Evolutionary conservation across 2,113 vertebrate genomes (phyloP).

Genomic region (Heterocephalus glaber): DNA sequence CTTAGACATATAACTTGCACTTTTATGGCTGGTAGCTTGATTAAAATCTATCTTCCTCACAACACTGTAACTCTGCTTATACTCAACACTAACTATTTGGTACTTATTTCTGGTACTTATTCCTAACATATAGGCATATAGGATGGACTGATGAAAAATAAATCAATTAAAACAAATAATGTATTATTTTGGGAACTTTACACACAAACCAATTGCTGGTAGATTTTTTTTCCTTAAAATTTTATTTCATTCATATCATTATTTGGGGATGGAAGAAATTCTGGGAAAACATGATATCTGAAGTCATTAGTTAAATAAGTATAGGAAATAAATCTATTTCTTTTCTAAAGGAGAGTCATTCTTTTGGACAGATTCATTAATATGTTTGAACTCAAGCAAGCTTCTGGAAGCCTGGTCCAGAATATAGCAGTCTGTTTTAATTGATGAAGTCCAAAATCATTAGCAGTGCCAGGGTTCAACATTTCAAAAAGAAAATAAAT

Average conservation of each 20-base stretch:
- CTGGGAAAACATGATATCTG: not conserved
- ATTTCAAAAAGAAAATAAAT: conserved; percentile 55
- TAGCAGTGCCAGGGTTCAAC: conserved; percentile 10
- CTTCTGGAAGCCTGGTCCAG: not conserved
- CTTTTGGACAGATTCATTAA: conserved; percentile 1
- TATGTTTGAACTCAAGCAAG: not conserved
- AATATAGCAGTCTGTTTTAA: not conserved
- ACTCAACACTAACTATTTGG: not conserved
- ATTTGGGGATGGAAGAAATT: conserved; percentile 25
- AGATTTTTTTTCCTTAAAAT: not conserved
- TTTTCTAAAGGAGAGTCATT: not conserved
- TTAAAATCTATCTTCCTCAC: not conserved
- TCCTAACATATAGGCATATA: not conserved
- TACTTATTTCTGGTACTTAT: not conserved
- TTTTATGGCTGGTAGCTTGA: not conserved
- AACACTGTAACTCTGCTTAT: not conserved
- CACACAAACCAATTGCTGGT: not conserved
- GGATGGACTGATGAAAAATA: not conserved
- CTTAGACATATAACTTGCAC: not conserved
- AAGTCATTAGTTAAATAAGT: conserved; percentile 24
- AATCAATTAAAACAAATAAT: conserved; percentile 28
- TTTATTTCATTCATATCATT: not conserved
- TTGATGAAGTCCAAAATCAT: conserved; percentile 44
- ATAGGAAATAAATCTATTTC: not conserved
- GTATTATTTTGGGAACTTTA: not conserved